Base-by-base conservation (phyloP, 2,888 invertebrate genomes). In the Paralinhomoeus sp. region DNA sequence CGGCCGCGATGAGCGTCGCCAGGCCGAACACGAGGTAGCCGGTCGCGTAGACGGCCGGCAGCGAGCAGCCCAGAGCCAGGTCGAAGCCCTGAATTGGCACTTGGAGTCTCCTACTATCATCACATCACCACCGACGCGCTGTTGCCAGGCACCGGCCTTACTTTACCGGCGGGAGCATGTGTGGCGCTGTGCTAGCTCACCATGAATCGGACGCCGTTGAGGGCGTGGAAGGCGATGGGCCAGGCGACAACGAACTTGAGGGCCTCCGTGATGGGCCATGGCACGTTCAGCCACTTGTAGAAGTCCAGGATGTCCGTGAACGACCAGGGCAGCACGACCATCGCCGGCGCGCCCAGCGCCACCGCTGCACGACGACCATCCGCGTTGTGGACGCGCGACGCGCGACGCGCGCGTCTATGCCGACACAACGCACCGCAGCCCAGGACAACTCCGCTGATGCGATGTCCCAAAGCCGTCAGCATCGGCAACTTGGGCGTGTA, bases 211-310 rank as follows among this genome's bases (percentile, higher is more conserved):
- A 61, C 49, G 31, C 61, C 62, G 48, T 61, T 61, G 38, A 62
- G 48, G 18, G 55, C 48, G 49, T 61, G 58, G 59, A 55, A 61
- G 38, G 54, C 50, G 48, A 61, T 55, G 22, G 57, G 56, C 49
- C 54, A 60, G 22, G 59, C 56, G 43, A 61, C 52, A 42, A 60
- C 48, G 48, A 57, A 61, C 51, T 62, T 61, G 54, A 60, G 51
- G 39, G 51, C 47, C 35, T 51, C 51, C 36, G 54, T 54, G 23
- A 61, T 48, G 18, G 51, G 50, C 17, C 45, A 44, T 22, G 61
- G 61, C 23, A 61, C 45, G 40, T 55, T 51, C 48, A 33, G 20
- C 9, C 51, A 45, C 18, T 52, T 50, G 41, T 61, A 47, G 47
- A 48, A 53, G 21, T 60, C 54, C 37, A 61, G 47, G 42, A 60